These are phyloP conservation scores for Lycaena phlaeas DNA, from an alignment of 2,888 invertebrate species.

Conservation along the genomic window DNA sequence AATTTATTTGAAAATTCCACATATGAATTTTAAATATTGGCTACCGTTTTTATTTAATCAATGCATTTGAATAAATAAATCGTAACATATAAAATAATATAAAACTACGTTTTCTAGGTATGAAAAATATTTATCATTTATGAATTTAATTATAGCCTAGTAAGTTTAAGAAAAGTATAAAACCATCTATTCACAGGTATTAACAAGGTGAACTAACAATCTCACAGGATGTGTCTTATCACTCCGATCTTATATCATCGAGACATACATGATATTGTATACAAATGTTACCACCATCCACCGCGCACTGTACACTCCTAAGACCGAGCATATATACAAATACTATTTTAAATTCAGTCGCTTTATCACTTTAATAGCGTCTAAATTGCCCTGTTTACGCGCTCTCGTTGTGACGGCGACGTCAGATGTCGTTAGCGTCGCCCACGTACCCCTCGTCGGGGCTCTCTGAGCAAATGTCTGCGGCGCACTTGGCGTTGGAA, in stretches of 20 bases:
- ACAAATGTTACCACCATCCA: slow-evolving; percentile 6
- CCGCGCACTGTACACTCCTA: slow-evolving; percentile 23
- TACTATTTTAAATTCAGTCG: slow-evolving; percentile 64
- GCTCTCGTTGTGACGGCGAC: slow-evolving; percentile 58
- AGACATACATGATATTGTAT: slow-evolving; percentile 5
- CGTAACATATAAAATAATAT: background rate
- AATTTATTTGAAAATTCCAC: background rate
- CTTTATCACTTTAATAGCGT: slow-evolving; percentile 66
- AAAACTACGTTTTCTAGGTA: slow-evolving; percentile 3
- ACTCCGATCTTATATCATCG: background rate
- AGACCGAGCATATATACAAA: slow-evolving; percentile 30
- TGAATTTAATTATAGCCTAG: slow-evolving; percentile 2
- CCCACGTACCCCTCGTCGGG: slow-evolving; percentile 92
- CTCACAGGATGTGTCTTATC: slow-evolving; percentile 3
- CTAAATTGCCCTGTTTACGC: slow-evolving; percentile 57
- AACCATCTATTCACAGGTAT: slow-evolving; percentile 7
- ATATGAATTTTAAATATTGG: background rate
- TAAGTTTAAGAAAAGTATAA: slow-evolving; percentile 8
- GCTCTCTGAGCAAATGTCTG: slow-evolving; percentile 79
- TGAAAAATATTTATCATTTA: slow-evolving; percentile 8
- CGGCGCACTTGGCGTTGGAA: slow-evolving; percentile 62
- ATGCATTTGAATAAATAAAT: background rate
- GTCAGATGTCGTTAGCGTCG: slow-evolving; percentile 83
- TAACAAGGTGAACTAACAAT: slow-evolving; percentile 4
- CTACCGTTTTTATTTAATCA: background rate